These are phyloP conservation scores for Thomomys bottae DNA, from an alignment of 2,113 vertebrate species.

Conservation along the genomic window DNA sequence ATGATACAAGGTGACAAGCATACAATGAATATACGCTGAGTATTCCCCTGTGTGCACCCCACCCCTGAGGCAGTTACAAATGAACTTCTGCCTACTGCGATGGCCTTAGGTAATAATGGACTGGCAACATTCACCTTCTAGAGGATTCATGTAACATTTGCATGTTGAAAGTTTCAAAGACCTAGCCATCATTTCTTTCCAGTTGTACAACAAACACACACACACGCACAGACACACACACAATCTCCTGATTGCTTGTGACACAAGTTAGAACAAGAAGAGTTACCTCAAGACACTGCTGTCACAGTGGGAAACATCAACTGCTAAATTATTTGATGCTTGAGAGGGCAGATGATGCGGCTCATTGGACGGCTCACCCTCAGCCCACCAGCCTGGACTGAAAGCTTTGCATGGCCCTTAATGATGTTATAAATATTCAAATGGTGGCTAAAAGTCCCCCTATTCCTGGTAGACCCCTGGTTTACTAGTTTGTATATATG, in stretches of 20 bases:
- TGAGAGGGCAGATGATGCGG: no score
- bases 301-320: background rate
- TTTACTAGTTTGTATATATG: background rate
- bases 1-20: background rate
- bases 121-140: background rate
- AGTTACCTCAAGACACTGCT: background rate
- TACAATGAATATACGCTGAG: background rate
- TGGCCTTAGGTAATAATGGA: background rate
- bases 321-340: no score
- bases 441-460: no score
- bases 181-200: background rate
- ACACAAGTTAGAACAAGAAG: background rate
- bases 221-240: background rate
- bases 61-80: background rate
- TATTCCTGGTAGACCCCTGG: background rate
- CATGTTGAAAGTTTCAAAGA: background rate
- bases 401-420: no score
- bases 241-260: background rate
- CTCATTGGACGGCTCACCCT: no score
- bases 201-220: background rate
- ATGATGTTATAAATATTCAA: no score
- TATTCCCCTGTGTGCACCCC: background rate
- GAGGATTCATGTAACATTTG: background rate
- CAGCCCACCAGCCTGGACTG: no score
- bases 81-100: background rate